These are phyloP conservation scores for Rhynchonycteris naso DNA, from an alignment of 2,797 vertebrate species.

Conservation along the genomic window DNA sequence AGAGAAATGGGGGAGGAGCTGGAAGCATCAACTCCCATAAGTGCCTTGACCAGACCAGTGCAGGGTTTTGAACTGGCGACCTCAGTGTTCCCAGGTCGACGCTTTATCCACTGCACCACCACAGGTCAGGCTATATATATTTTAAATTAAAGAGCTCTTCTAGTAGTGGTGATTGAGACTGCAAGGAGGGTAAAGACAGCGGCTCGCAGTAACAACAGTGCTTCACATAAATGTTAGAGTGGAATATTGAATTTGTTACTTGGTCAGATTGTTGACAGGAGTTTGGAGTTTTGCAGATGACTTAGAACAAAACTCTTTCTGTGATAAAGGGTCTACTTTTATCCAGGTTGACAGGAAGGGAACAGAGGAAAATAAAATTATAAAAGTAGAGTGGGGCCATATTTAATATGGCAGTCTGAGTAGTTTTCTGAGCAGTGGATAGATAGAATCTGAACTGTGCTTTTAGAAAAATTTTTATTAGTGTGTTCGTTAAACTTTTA, in stretches of 20 bases:
- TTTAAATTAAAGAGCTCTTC: background rate
- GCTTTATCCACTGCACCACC: no score
- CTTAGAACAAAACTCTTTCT: background rate
- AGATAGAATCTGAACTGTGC: background rate
- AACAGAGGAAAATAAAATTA: background rate
- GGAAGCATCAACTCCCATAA: no score
- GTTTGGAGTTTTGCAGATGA: slow-evolving; percentile 27
- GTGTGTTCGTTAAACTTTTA: slow-evolving; percentile 11
- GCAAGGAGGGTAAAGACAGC: background rate
- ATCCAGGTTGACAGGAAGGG: background rate
- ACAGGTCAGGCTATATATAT: no score
- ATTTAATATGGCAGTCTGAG: background rate
- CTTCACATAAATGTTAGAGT: background rate
- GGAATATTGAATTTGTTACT: slow-evolving; percentile 21
- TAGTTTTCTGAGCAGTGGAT: slow-evolving; percentile 25
- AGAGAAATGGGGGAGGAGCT: no score
- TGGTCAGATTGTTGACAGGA: background rate
- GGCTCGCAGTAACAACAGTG: background rate
- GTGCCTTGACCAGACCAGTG: no score
- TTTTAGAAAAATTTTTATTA: slow-evolving; percentile 20
- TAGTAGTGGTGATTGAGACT: background rate
- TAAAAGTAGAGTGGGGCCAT: background rate
- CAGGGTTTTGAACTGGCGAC: no score
- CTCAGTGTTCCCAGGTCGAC: no score
- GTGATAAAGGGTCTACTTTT: background rate